A percentile compares a stretch with the other conserved stretches of the same genome.
Conservation (phyloP, 2,113 vertebrate species). For the Meleagris gallopavo region DNA sequence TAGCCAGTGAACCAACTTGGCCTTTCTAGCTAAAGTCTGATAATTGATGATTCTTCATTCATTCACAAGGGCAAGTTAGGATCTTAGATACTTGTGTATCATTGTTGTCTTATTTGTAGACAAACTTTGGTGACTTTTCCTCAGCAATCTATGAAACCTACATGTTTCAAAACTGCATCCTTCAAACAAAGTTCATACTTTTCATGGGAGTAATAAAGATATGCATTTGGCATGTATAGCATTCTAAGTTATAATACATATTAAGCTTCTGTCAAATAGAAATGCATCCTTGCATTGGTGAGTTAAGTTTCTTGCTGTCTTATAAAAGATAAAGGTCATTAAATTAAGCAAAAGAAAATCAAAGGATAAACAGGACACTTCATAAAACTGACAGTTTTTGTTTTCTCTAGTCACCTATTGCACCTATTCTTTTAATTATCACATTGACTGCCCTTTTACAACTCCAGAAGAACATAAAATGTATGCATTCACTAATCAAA, state of each 20-base stretch:
- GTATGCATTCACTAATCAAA: not conserved
- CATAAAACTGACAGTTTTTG: not conserved
- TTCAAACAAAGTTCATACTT: not conserved
- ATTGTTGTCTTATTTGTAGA: not conserved
- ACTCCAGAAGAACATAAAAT: not conserved
- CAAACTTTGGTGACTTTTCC: not conserved
- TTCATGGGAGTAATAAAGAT: not conserved
- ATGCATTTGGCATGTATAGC: not conserved
- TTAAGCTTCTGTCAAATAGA: not conserved
- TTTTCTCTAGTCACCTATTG: not conserved
- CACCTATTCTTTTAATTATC: not conserved
- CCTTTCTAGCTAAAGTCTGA: not conserved
- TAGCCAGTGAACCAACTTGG: not conserved
- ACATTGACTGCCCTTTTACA: not conserved
- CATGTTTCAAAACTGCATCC: not conserved
- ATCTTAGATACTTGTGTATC: not conserved
- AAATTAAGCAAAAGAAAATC: not conserved
- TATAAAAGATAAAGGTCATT: not conserved
- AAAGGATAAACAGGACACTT: not conserved
- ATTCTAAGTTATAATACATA: not conserved
- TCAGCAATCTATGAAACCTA: not conserved
- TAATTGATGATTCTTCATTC: not conserved
- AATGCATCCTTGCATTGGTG: not conserved
- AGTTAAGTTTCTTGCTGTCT: not conserved
- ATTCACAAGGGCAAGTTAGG: not conserved